Evolutionary conservation across 37 sponge, comb jelly and placozoan species (phyloP), one percentile per base, ranked within the genome.

Genomic region (Crambe crambe): DNA sequence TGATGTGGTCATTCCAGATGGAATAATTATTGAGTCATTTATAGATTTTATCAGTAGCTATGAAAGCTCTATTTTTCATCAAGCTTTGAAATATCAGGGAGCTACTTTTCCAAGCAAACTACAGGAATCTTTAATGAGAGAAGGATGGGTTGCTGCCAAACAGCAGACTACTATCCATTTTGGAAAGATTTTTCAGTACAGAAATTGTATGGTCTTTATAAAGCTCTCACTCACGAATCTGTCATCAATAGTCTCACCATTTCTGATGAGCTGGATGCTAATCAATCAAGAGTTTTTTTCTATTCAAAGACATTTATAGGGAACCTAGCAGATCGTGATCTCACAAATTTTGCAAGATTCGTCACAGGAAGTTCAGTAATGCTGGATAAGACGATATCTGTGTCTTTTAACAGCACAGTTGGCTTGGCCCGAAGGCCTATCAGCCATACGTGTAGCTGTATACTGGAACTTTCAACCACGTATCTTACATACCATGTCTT

Each of bases 341-440:
- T 54, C 17, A 10, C 17, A 20, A 54, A 54, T 18, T 54, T 54
- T 18, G 18, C 18, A 18, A 10, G 56, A 10, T 54, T 54, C 18
- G 56, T 54, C 56, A 54, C 56, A 54, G 56, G 56, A 54, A 54
- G 56, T 54, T 54, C 56, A 54, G 56, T 54, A 18, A 54, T 54
- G 56, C 10, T 54, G 10, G 17, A 54, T 18, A 54, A 54, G 18
- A 20, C 56, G 17, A 54, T 54, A 10, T 20, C 56, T 18, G 18
- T 54, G 18, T 54, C 17, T 18, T 54, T 54, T 54, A 54, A 54
- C 56, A 10, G 56, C 18, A 10, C 18, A 10, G 10, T 18, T 20
- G 56, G 56, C 18, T 54, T 54, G 10, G 56, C 56, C 56, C 56
- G 56, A 20, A n/a, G n/a, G n/a, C n/a, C n/a, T n/a, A n/a, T n/a